A percentile compares a stretch with the other conserved stretches of the same genome.
Evolutionary conservation across 1,140 invertebrate genomes (phyloP).

Genomic region (Arion vulgaris): DNA sequence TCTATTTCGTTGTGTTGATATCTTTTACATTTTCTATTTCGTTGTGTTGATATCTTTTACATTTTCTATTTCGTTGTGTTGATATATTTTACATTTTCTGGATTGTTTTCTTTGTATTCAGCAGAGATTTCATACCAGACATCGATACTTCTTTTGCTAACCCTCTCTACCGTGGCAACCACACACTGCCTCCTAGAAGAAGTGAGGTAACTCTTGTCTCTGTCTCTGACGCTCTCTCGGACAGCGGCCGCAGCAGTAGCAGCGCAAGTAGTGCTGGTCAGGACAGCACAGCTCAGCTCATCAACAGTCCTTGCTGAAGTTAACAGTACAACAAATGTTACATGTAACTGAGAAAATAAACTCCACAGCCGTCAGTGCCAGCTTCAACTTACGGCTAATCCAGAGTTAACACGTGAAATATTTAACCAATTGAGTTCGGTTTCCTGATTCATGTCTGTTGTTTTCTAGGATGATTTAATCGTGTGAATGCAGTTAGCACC

Average conservation of each 20-base stretch:
- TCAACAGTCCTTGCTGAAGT: conserved; percentile 11
- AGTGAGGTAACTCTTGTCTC: conserved; percentile 18
- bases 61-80: no score
- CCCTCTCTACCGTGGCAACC: conserved; percentile 17
- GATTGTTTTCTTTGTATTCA: background rate
- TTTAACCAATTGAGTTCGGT: no score
- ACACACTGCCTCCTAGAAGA: conserved; percentile 21
- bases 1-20: no score
- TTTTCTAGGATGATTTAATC: no score
- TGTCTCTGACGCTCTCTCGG: conserved; percentile 1
- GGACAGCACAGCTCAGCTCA: conserved; percentile 20
- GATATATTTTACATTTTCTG: no score
- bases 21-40: no score
- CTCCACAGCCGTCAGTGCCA: background rate
- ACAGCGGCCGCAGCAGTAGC: conserved; percentile 24
- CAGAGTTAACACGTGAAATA: no score
- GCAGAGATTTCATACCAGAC: conserved; percentile 1
- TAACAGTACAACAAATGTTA: no score
- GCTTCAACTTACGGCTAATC: background rate
- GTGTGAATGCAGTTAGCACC: no score
- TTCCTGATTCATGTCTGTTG: no score
- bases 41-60: no score
- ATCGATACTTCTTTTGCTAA: conserved; percentile 1
- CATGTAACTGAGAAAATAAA: background rate
- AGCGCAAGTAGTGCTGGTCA: conserved; percentile 8